Evolutionary conservation across 1,140 invertebrate species (phyloP), one percentile per base, ranked within the genome.

Genomic region (Lepidotrigona ventralis): DNA sequence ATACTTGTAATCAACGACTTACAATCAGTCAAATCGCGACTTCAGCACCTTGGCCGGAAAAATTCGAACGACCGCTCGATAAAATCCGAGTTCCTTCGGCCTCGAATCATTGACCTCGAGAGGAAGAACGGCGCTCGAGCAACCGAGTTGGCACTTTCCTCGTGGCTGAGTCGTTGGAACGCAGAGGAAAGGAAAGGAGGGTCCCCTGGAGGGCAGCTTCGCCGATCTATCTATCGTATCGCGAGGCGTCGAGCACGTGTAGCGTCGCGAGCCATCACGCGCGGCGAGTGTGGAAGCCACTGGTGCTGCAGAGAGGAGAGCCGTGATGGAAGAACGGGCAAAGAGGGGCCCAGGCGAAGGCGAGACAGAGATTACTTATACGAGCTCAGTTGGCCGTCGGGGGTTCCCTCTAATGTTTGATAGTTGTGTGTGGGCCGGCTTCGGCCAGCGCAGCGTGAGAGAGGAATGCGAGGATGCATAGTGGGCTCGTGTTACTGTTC

Each of bases 401-500:
- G 39, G 86, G 88, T 84, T 84, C 85, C 86, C 84, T 87, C 79
- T 89, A 86, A 88, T 84, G 89, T 90, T 88, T 83, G 90, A 91
- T 90, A 90, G 87, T 89, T 90, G 90, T 90, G 91, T 92, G 91
- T 92, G 90, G 91, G 91, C 91, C 86, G 88, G 81, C 84, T 79
- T 79, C 63, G 86, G 81, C 87, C 89, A 87, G 88, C 88, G 84
- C 90, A 93, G 92, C 92, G 92, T 93, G 92, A 93, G 92, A 93
- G 92, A 92, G 92, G 92, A 93, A 93, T 93, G 92, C 92, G 90
- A 84, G 88, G 90, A 92, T 92, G 91, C 91, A 92, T 92, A 91
- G 91, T 84, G 85, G 85, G 88, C 88, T 88, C 85, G 89, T 91
- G 89, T 91, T 90, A 89, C 84, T 75, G 88, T 86, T 89, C 79